These are phyloP conservation scores for Manacus vitellinus DNA, from an alignment of 2,113 vertebrate species.

Conservation along the genomic window DNA sequence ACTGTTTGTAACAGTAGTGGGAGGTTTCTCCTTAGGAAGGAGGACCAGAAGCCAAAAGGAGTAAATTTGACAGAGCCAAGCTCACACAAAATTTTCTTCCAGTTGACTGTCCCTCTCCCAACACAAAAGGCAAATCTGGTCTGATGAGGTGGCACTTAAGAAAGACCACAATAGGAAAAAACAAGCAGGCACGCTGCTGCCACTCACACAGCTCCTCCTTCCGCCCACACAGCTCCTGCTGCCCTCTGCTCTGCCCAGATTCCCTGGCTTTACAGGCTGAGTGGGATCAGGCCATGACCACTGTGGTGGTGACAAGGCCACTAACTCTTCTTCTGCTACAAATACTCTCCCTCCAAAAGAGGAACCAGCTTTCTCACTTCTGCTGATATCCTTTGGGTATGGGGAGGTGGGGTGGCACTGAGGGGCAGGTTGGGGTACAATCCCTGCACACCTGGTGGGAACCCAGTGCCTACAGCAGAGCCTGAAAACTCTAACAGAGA, in stretches of 20 bases:
- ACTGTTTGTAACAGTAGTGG: neutral
- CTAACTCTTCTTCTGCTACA: neutral
- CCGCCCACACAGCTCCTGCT: neutral
- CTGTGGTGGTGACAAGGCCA: accelerated
- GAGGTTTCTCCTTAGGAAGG: neutral
- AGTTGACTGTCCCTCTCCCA: neutral
- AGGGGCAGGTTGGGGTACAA: neutral
- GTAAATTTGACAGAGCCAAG: neutral
- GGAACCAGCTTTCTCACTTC: neutral
- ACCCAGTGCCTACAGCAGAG: accelerated
- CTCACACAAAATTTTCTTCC: neutral
- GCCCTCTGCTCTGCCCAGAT: neutral
- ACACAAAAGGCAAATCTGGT: neutral
- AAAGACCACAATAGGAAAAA: neutral
- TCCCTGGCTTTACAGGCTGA: neutral
- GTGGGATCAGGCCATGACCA: neutral
- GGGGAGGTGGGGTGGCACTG: neutral
- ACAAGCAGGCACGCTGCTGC: neutral
- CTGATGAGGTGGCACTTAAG: neutral
- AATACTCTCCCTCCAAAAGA: neutral
- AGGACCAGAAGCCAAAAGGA: neutral
- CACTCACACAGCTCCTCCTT: accelerated
- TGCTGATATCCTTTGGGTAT: neutral
- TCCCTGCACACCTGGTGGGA: accelerated
- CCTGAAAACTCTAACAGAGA: neutral